These are phyloP conservation scores for Machaerirhynchus nigripectus DNA, from an alignment of 2,113 vertebrate genomes.

Conservation along the genomic window DNA sequence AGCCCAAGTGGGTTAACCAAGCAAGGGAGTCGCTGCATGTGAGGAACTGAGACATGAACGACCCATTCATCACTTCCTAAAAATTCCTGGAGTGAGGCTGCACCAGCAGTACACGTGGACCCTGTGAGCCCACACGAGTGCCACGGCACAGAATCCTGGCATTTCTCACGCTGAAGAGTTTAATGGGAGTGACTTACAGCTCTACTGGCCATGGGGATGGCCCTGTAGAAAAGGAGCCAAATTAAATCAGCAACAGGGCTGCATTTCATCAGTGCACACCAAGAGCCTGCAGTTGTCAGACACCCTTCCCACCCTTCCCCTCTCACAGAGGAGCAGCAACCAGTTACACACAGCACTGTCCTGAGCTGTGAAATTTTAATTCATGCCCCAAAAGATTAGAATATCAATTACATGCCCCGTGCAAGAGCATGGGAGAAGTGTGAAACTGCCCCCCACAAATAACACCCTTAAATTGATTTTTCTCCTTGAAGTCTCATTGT, in stretches of 20 bases:
- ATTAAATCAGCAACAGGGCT: background rate
- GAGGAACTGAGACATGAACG: background rate
- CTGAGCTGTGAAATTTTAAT: background rate
- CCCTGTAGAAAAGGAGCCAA: background rate
- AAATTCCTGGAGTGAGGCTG: background rate
- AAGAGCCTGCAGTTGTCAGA: background rate
- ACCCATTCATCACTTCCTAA: background rate
- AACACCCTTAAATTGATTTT: background rate
- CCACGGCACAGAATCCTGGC: background rate
- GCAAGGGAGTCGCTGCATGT: background rate
- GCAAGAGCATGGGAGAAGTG: background rate
- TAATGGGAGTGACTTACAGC: background rate
- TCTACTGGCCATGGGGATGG: background rate
- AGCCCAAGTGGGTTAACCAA: background rate
- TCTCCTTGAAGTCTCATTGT: background rate
- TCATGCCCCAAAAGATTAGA: background rate
- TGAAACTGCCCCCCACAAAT: background rate
- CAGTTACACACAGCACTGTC: background rate
- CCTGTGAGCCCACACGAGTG: background rate
- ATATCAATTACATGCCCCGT: background rate
- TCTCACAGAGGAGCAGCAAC: background rate
- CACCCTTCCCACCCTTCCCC: background rate
- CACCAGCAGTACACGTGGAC: background rate
- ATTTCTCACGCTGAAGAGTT: background rate
- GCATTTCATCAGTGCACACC: background rate